Percentiles rank a stretch among this genome's conserved stretches.
These are phyloP conservation scores for Cryptops parisi DNA, from an alignment of 2,888 invertebrate genomes.

Conservation along the genomic window DNA sequence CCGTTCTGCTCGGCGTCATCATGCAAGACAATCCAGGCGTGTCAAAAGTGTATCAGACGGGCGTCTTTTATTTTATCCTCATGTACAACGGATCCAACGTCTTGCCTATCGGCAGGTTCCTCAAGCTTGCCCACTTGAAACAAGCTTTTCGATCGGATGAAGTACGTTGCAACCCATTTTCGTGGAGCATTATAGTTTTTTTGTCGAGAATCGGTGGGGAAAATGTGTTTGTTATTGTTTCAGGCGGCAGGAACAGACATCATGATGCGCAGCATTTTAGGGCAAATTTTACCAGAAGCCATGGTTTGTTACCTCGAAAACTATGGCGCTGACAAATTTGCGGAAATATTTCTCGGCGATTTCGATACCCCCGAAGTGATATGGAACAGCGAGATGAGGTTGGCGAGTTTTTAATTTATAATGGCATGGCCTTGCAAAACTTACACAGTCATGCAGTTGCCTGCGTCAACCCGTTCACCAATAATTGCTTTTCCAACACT, in stretches of 20 bases:
- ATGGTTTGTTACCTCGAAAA: slow-evolving; percentile 99
- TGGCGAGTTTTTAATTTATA: too few species aligned
- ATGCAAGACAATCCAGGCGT: slow-evolving; percentile 94
- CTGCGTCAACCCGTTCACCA: too few species aligned
- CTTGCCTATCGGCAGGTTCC: slow-evolving; percentile 82
- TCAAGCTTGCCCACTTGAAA: slow-evolving; percentile 86
- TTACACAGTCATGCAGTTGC: too few species aligned
- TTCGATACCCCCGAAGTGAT: slow-evolving; percentile 99
- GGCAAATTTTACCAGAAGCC: slow-evolving; percentile 90
- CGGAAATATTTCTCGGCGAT: slow-evolving; percentile 93
- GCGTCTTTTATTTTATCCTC: slow-evolving; percentile 95
- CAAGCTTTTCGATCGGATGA: slow-evolving; percentile 90
- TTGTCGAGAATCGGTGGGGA: background rate
- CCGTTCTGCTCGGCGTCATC: slow-evolving; percentile 61
- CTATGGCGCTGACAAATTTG: slow-evolving; percentile 95
- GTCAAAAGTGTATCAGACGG: slow-evolving; percentile 83
- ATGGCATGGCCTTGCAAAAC: too few species aligned
- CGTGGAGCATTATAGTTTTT: background rate
- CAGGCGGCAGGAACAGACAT: slow-evolving; percentile 44
- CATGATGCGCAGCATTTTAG: slow-evolving; percentile 82
- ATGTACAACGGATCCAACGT: slow-evolving; percentile 99
- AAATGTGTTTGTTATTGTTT: slow-evolving; percentile 8
- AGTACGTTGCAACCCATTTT: slow-evolving; percentile 42
- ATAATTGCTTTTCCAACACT: too few species aligned
- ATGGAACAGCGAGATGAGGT: slow-evolving; percentile 97